phyloP scores from a whole-genome alignment of 1,140 invertebrate species.

The Brachystomella parvula region DNA sequence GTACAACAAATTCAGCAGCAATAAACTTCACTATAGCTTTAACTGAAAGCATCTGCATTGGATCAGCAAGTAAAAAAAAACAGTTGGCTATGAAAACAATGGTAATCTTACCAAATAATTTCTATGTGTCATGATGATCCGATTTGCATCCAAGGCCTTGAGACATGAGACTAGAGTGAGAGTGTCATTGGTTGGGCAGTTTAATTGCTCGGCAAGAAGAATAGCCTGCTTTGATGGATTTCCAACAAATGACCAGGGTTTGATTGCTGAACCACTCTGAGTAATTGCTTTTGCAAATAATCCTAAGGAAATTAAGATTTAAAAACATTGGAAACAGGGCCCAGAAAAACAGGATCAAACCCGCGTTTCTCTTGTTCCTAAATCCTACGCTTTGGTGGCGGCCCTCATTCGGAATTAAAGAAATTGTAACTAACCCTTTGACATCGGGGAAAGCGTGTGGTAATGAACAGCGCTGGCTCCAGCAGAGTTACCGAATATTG shows the following conservation, averaged over 20 bases:
- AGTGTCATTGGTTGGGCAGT: slow-evolving; percentile 40
- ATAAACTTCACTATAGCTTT: background rate
- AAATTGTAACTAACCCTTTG: background rate
- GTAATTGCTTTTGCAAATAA: slow-evolving; percentile 12
- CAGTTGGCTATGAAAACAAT: too few relatives aligned
- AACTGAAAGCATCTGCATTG: too few relatives aligned
- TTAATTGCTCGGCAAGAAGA: slow-evolving; percentile 39
- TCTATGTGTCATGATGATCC: slow-evolving; percentile 43
- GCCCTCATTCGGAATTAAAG: too few relatives aligned
- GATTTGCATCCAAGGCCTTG: slow-evolving; percentile 44
- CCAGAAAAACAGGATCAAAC: too few relatives aligned
- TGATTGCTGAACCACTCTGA: slow-evolving; percentile 51
- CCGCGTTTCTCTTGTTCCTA: too few relatives aligned
- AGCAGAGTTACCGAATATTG: background rate
- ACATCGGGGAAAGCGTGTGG: slow-evolving; percentile 1
- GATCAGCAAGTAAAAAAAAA: too few relatives aligned
- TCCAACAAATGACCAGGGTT: slow-evolving; percentile 58
- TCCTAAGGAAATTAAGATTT: background rate
- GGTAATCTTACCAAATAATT: slow-evolving; percentile 39
- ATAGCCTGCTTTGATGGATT: slow-evolving; percentile 37
- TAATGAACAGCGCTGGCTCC: slow-evolving; percentile 7
- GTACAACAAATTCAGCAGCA: background rate
- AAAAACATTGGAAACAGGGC: background rate
- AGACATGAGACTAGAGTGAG: slow-evolving; percentile 29
- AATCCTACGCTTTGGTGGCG: too few relatives aligned